Conservation (phyloP, 2,113 vertebrate genomes). For the Anguilla japonica region DNA sequence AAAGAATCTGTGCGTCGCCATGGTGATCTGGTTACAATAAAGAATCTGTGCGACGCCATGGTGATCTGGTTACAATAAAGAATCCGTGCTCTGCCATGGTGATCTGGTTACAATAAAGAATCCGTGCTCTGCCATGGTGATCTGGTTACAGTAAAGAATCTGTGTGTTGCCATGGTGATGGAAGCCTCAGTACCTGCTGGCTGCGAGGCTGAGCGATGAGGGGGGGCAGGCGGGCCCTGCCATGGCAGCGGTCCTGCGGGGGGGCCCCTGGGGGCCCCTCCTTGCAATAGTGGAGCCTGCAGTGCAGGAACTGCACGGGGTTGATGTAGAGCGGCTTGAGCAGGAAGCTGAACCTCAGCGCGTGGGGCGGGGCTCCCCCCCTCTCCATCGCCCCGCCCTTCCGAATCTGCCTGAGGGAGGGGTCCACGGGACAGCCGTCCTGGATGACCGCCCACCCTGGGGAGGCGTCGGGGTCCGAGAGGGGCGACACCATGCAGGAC, state of each 20-base stretch:
- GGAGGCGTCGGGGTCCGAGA: constrained; percentile 61
- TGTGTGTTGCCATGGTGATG: neutral
- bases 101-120: no score
- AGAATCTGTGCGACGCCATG: no score
- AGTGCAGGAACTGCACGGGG: constrained; percentile 77
- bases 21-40: no score
- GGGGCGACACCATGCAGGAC: constrained; percentile 66
- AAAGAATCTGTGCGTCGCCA: no score
- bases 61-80: no score
- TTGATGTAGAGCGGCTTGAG: constrained; percentile 66
- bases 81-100: no score
- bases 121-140: no score
- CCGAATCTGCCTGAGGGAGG: constrained; percentile 49
- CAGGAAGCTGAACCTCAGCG: constrained; percentile 65
- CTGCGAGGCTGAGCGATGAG: constrained; percentile 42
- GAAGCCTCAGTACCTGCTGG: constrained; percentile 53
- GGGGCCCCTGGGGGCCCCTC: constrained; percentile 18
- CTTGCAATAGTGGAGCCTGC: constrained; percentile 64
- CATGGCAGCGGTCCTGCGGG: constrained; percentile 37
- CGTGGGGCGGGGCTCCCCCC: neutral
- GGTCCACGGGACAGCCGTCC: constrained; percentile 58
- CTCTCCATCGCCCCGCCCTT: neutral
- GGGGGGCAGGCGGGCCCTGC: constrained; percentile 48
- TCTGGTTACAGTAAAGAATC: neutral
- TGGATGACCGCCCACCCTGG: constrained; percentile 62